Evolutionary conservation across 1,140 invertebrate genomes (phyloP).

Genomic region (Drosophila repleta): DNA sequence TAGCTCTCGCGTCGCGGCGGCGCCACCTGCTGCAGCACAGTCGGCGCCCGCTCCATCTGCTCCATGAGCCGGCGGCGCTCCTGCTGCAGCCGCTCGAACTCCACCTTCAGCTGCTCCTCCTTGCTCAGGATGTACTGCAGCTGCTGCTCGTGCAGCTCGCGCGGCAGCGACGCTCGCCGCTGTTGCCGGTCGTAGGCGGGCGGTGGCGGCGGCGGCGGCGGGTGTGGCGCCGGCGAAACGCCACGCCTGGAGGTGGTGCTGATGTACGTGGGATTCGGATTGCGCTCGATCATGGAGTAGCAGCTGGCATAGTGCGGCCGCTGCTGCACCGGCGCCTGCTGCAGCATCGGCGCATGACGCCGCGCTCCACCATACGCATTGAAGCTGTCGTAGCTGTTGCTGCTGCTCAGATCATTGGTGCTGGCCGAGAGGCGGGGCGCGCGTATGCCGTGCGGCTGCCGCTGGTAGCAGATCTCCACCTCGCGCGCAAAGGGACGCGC

Average conservation of each 20-base stretch:
- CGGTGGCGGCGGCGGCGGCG: no score
- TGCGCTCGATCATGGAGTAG: constrained; percentile 84
- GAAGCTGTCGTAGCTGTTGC: constrained; percentile 59
- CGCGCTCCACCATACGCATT: constrained; percentile 68
- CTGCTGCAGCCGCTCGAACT: constrained; percentile 86
- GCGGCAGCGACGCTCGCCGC: constrained; percentile 86
- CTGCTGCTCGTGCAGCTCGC: constrained; percentile 88
- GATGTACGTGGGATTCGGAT: constrained; percentile 84
- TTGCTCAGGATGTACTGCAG: constrained; percentile 88
- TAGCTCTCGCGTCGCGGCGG: constrained; percentile 62
- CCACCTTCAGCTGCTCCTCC: constrained; percentile 87
- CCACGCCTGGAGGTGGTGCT: constrained; percentile 84
- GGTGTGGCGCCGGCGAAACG: constrained; percentile 84
- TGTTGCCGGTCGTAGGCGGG: constrained; percentile 78
- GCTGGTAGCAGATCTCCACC: constrained; percentile 82
- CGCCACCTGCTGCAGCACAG: constrained; percentile 52
- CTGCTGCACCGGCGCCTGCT: constrained; percentile 59
- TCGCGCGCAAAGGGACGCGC: constrained; percentile 74
- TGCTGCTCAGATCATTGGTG: constrained; percentile 70
- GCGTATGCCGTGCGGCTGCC: constrained; percentile 62
- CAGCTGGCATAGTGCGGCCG: constrained; percentile 74
- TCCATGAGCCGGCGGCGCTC: constrained; percentile 84
- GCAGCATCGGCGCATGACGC: constrained; percentile 72
- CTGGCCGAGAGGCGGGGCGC: constrained; percentile 72
- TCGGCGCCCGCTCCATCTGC: constrained; percentile 76